Base-by-base conservation (phyloP, 2,797 vertebrate species). In the Myotis vivesi region DNA sequence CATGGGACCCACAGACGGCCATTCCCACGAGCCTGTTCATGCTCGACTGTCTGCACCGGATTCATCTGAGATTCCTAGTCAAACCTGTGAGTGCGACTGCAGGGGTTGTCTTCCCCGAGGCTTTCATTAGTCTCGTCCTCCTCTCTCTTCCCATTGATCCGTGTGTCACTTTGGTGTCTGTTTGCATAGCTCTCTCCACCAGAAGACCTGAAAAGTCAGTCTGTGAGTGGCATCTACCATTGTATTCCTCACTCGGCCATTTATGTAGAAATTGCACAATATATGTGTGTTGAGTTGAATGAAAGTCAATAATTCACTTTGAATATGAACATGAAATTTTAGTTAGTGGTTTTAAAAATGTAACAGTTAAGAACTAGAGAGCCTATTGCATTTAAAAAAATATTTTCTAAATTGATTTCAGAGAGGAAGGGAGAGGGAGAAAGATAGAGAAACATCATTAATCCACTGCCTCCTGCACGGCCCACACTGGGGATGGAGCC, bases 361-460 rank as follows among this genome's bases (percentile, higher is more conserved):
- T 66, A 66, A 64, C 19, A 13, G 36, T 83, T 88, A 64, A 80
- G 76, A 95, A 92, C 33, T 77, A 82, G 28, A 85, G 89, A 86
- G 8, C 5, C 6, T 71, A 28, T 59, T 59, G 55, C 25, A 28
- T 59, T 59, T 25, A 4, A 1, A 10, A 25, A 57, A 57, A 11
- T 30, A 59, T 30, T 62, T 28, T 62, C 2, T 6, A 59, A 25
- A 30, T 30, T 30, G 59, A 62, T 30, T 30, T 30, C 25, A 62
- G 28, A 30, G 59, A 62, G 59, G 25, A 62, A 30, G 28, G 59
- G 59, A 62, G 25, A 62, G 59, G 59, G 59, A 62, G 59, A 62
- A 62, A 62, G 59, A 30, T 6, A 28, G 0, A 59, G 53, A 30
- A 30, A 30, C 12, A 62, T 62, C 59, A 62, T 2, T 62, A 28